Base-by-base conservation (phyloP, 2,888 invertebrate genomes). In the Philereme vetulata region DNA sequence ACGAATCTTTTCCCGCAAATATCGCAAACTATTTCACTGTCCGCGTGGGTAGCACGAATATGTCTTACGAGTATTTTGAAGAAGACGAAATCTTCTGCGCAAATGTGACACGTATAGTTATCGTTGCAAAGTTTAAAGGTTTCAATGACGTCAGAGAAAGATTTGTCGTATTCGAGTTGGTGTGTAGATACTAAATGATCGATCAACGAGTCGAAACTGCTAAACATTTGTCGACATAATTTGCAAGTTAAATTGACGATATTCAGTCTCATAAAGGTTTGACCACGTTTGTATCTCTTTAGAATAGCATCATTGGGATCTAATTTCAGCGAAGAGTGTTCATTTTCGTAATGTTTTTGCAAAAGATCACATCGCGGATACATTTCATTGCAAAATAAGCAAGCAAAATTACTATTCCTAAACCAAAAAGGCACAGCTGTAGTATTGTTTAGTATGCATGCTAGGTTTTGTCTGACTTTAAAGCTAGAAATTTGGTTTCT, bases 341-440 rank as follows among this genome's bases (percentile, higher is more conserved):
- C 51, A 0, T 8, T 44, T 9, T 35, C 42, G 32, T 58, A 67
- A 50, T 67, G 67, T 7, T 33, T 33, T 11, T 65, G 63, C 0
- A 67, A 76, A 21, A 43, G 62, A 55, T 55, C 76, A 72, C 50
- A 74, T 33, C 46, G 50, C 3, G 46, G 47, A 68, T 51, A 80
- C 66, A 6, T 72, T 60, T 74, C 71, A 0, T 75, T 67, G 50
- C 83, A 83, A 48, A 77, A 77, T 52, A 81, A 80, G 56, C 82
- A 82, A 8, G 75, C 68, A 48, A 79, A 82, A 57, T 70, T 68
- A 53, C 77, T 77, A 62, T 72, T 75, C 51, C 72, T 77, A 47
- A 72, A 80, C n/a, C 78, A 78, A 34, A 84, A 84, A 0, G 81
- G 84, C 32, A 80, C 56, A 0, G 75, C 78, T 0, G 77, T 81